Base-by-base conservation (phyloP, 2,888 invertebrate genomes). In the Megalurothrips usitatus region DNA sequence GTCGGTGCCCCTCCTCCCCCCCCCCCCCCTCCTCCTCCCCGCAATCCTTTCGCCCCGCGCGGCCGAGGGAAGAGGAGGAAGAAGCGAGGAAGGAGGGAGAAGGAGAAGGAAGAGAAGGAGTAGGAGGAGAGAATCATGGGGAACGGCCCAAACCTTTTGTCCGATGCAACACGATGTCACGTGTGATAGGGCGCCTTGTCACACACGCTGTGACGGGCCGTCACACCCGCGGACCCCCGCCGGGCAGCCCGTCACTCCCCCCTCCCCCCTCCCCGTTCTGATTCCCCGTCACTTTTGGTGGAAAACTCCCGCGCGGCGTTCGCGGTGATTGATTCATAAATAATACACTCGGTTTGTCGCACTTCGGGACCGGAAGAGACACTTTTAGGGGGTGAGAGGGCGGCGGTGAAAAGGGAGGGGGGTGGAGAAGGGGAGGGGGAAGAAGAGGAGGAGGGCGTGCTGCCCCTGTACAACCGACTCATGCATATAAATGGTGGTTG, bases 401-500 rank as follows among this genome's bases (percentile, higher is more conserved):
- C n/a, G 23, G 23, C 11, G 68, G 11, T 19, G 26, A 9, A 14
- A 9, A 19, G 14, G n/a, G 19, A n/a, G 68, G 9, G 23, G 8
- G 23, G 11, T 2, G 26, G 68, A 1, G 68, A 23, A 26, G 26
- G 68, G 12, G 68, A 23, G 26, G 10, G 23, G 26, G 68, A 12
- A 26, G 10, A 26, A 11, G 26, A 9, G 68, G 23, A 23, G 23
- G 23, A 11, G 23, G 11, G 10, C 68, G 12, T 9, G 23, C 11
- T 26, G n/a, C 68, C 23, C 68, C 26, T 75, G 68, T 26, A 23
- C 68, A 26, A 23, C 68, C 68, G 23, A 23, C 68, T 75, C 68
- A 75, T 75, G 68, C 68, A 75, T 75, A 75, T 75, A 75, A 75
- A 75, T 75, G 68, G 12, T 26, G 68, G 68, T 23, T 75, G 68